A percentile compares a stretch with the other conserved stretches of the same genome.
Conservation (phyloP, 1,140 invertebrate genomes). For the Solenopsis fugax region DNA sequence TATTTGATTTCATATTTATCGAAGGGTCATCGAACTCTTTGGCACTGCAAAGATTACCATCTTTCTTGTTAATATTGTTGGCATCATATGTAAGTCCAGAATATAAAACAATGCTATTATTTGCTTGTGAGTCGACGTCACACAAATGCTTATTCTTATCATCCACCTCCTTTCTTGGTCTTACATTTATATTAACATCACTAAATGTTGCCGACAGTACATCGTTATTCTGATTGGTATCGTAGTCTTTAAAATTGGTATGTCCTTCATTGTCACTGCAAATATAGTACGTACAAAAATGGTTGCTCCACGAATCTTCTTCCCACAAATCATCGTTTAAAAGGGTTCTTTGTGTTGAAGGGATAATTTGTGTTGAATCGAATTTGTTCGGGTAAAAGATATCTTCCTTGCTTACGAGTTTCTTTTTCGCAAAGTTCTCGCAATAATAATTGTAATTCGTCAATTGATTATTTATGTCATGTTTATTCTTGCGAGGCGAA, state of each 20-base stretch:
- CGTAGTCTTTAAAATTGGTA: conserved; percentile 36
- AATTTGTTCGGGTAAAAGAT: conserved; percentile 34
- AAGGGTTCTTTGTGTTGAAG: no score
- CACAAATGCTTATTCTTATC: conserved; percentile 9
- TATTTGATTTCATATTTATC: neutral
- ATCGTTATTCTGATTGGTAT: conserved; percentile 9
- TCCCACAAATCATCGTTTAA: neutral
- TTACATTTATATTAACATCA: conserved; percentile 51
- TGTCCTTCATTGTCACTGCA: neutral
- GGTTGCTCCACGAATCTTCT: neutral
- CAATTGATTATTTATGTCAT: neutral
- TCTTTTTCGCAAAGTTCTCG: conserved; percentile 33
- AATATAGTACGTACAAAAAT: conserved; percentile 4
- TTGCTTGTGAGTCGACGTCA: neutral
- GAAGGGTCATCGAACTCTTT: neutral
- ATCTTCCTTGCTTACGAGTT: conserved; percentile 45
- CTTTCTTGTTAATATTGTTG: conserved; percentile 14
- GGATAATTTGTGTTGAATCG: neutral
- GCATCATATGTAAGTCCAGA: neutral
- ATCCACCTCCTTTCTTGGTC: neutral
- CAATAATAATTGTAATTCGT: conserved; percentile 64
- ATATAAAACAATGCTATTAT: neutral
- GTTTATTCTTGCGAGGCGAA: neutral
- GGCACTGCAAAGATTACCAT: neutral
- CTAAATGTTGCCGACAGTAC: neutral